Conservation (phyloP, 2,888 invertebrate species). For the Magallana nippona region DNA sequence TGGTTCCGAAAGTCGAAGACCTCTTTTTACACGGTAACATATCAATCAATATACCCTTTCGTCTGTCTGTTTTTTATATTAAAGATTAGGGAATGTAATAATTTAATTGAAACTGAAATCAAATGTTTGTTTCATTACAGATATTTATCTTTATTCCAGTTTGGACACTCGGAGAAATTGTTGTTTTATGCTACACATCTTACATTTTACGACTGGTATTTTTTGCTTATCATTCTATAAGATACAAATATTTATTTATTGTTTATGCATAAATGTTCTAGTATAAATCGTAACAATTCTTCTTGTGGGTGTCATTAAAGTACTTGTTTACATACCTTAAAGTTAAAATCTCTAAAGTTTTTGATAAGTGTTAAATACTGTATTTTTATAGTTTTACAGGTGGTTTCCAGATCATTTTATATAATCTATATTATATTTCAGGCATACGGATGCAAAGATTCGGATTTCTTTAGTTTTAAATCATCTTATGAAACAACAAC, state of each 20-base stretch:
- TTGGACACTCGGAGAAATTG: constrained; percentile 5
- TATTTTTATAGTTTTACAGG: neutral
- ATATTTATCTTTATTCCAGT: neutral
- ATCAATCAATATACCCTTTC: neutral
- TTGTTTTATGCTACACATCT: neutral
- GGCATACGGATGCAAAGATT: too few species aligned
- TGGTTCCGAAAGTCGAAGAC: neutral
- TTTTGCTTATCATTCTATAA: too few species aligned
- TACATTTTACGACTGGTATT: neutral
- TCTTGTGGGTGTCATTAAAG: too few species aligned
- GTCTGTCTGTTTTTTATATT: too few species aligned
- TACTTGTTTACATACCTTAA: neutral
- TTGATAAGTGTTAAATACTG: neutral
- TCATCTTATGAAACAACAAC: too few species aligned
- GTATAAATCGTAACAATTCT: too few species aligned
- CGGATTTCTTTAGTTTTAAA: too few species aligned
- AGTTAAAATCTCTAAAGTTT: neutral
- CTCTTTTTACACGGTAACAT: neutral
- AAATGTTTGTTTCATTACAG: neutral
- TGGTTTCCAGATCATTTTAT: too few species aligned
- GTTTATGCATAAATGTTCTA: too few species aligned
- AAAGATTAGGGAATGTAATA: too few species aligned
- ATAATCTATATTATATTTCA: too few species aligned
- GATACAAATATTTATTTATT: too few species aligned
- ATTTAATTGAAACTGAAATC: neutral